These are phyloP conservation scores for Leptopilina boulardi DNA, from an alignment of 1,140 invertebrate species.

Conservation along the genomic window DNA sequence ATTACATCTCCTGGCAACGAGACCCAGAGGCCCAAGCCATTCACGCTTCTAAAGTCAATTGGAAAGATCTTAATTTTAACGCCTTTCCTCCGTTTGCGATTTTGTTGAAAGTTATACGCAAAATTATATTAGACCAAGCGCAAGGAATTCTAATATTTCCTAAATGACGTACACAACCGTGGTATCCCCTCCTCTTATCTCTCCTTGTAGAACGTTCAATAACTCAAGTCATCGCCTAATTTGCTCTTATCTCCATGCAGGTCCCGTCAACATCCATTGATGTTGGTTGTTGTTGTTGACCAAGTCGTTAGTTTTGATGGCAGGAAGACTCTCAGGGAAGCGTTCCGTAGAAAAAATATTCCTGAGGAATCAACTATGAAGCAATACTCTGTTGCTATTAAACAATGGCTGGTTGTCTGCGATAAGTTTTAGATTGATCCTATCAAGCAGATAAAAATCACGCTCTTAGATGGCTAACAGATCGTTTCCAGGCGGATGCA, in stretches of 20 bases:
- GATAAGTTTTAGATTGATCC: neutral
- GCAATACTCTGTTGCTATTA: slow-evolving; percentile 1
- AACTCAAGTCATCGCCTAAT: slow-evolving; percentile 23
- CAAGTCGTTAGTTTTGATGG: slow-evolving; percentile 35
- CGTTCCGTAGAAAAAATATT: slow-evolving; percentile 15
- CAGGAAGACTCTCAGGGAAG: slow-evolving; percentile 32
- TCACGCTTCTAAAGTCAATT: slow-evolving; percentile 37
- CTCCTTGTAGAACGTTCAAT: neutral
- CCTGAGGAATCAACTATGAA: neutral
- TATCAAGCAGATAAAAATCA: slow-evolving; percentile 2
- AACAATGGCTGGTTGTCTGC: slow-evolving; percentile 12
- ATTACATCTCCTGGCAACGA: slow-evolving; percentile 30
- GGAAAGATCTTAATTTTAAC: slow-evolving; percentile 36
- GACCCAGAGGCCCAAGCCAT: slow-evolving; percentile 21
- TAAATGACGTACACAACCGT: slow-evolving; percentile 60
- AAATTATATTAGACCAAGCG: slow-evolving; percentile 53
- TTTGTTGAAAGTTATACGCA: neutral
- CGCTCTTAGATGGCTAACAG: neutral
- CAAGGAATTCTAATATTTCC: slow-evolving; percentile 58
- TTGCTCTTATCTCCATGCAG: slow-evolving; percentile 40
- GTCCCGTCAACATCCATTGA: slow-evolving; percentile 36
- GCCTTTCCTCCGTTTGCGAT: slow-evolving; percentile 32
- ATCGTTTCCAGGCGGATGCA: neutral
- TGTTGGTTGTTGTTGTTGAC: too few species aligned
- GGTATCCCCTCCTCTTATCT: slow-evolving; percentile 50